Evolutionary conservation across 2,113 vertebrate genomes (phyloP), one percentile per base, ranked within the genome.

Genomic region (Lagenorhynchus albirostris): DNA sequence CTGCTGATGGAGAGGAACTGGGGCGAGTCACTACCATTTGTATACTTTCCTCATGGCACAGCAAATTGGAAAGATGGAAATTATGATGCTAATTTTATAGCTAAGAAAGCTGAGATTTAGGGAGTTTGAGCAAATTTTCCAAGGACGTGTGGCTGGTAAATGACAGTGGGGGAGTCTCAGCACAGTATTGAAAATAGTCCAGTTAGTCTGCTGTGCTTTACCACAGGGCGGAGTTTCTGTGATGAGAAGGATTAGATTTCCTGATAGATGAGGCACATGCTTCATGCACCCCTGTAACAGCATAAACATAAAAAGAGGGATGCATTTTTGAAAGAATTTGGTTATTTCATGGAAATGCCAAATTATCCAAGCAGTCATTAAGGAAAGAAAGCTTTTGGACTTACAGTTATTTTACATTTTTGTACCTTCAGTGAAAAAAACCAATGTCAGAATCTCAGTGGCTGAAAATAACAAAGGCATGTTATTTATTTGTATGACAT

Each of bases 81-180:
- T 88, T 79, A 36, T 0, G 1, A 23, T 88, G 41, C 67, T 62
- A 87, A 47, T 62, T 71, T 71, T 53, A 47, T 26, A 65, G 23
- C 36, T 63, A 77, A 63, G 67, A 71, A 62, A 53, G 18, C 20
- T 68, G 47, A 94, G 89, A 58, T 84, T 71, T 65, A 63, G 25
- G 86, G 83, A 92, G 13, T 50, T 84, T 36, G 62, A 94, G 20
- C 88, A 50, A 17, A 74, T 82, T 89, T 58, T 92, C 82, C 50
- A 68, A 87, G 83, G 62, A 79, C 25, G 13, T 0, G 2, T 33
- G 38, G 1, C 63, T 26, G 26, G 25, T 20, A 31, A 77, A 58
- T 33, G 68, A 74, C 63, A 65, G 33, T 15, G 2, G 21, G 63
- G n/a, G 29, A 6, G 60, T 70, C 36, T 73, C 62, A 60, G 63